Conservation (phyloP, 64 coral and sea anemone genomes). For the Anthopleura sola region DNA sequence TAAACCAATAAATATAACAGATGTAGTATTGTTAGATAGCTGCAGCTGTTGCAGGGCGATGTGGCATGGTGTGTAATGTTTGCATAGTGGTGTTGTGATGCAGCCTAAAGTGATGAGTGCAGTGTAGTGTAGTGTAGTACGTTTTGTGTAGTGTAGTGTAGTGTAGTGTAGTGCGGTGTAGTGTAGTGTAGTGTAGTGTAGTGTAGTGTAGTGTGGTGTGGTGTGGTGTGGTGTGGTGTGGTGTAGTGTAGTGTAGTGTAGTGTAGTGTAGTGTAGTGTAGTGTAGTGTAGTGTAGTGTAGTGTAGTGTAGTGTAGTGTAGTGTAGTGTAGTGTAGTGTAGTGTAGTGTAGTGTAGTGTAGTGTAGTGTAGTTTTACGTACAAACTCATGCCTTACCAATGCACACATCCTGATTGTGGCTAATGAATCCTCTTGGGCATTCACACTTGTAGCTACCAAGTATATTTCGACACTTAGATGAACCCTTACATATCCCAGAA, state of each 20-base stretch:
- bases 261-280: not conserved
- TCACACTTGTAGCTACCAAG: slow-evolving; percentile 74
- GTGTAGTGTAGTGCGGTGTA: not conserved
- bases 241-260: too few species aligned
- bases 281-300: too few species aligned
- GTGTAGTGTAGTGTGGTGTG: not conserved
- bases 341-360: not conserved
- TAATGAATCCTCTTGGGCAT: slow-evolving; percentile 83
- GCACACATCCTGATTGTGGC: slow-evolving; percentile 69
- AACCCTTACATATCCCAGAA: slow-evolving; percentile 81
- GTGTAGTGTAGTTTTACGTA: not conserved
- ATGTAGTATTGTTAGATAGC: too few species aligned
- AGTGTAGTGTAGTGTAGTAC: slow-evolving; percentile 48
- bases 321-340: too few species aligned
- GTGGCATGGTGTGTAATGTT: not conserved
- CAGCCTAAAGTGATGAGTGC: too few species aligned
- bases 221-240: too few species aligned
- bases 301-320: too few species aligned
- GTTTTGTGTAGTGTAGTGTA: slow-evolving; percentile 16
- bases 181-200: slow-evolving; percentile 27
- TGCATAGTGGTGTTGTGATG: too few species aligned
- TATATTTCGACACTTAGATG: slow-evolving; percentile 73
- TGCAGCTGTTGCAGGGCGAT: slow-evolving; percentile 40
- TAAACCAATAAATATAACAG: slow-evolving; percentile 11
- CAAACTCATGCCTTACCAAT: slow-evolving; percentile 51